Percentiles rank a stretch among this genome's conserved stretches.
Conservation (phyloP, 1,140 invertebrate genomes). For the Diprion similis region DNA sequence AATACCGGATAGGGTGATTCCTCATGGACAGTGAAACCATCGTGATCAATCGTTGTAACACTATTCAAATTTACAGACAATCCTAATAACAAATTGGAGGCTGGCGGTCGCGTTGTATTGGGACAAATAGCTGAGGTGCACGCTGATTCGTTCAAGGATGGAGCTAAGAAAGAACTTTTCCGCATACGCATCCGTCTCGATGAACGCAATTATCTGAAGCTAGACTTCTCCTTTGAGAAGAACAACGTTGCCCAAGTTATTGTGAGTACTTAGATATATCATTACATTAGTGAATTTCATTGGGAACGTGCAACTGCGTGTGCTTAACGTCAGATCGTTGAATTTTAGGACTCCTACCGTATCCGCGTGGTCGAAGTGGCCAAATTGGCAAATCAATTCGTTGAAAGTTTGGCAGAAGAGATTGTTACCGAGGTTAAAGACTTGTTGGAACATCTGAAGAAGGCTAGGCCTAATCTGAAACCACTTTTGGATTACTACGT, state of each 20-base stretch:
- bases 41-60: not conserved
- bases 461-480: slow-evolving; percentile 67
- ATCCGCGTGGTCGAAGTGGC: slow-evolving; percentile 30
- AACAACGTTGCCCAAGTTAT: slow-evolving; percentile 65
- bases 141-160: slow-evolving; percentile 62
- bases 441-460: slow-evolving; percentile 61
- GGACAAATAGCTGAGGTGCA: slow-evolving; percentile 72
- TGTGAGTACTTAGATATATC: slow-evolving; percentile 39
- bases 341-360: slow-evolving; percentile 35
- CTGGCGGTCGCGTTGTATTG: slow-evolving; percentile 65
- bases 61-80: slow-evolving; percentile 33
- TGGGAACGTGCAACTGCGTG: not conserved
- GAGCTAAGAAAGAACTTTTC: slow-evolving; percentile 66
- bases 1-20: not conserved
- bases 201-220: slow-evolving; percentile 73
- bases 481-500: slow-evolving; percentile 66
- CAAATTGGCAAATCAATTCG: slow-evolving; percentile 54
- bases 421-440: slow-evolving; percentile 47
- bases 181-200: slow-evolving; percentile 68
- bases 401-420: slow-evolving; percentile 54
- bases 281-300: not conserved
- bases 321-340: not conserved
- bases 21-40: not conserved
- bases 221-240: slow-evolving; percentile 67
- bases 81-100: slow-evolving; percentile 63